Evolutionary conservation across 2,888 invertebrate genomes (phyloP), one percentile per base, ranked within the genome.

Genomic region (Drosophila engyochracea): DNA sequence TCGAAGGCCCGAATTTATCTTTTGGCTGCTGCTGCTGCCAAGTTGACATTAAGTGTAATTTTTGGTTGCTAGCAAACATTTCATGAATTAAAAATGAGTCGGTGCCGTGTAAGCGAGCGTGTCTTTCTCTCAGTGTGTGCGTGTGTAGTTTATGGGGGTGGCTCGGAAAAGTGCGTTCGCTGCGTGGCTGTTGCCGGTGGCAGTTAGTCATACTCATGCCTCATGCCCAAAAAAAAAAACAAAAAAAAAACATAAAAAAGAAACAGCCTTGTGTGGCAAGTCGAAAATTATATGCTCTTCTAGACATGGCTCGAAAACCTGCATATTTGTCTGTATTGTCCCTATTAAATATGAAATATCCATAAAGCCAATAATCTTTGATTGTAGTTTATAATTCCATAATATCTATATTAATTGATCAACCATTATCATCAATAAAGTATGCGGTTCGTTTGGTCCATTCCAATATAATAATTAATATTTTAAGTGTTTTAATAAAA

Each of bases 41-140:
- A 78, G 69, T 81, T 88, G 75, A 71, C 90, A 85, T 86, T 82
- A 90, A 88, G 90, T 88, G 88, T 90, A 90, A 85, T 85, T 87
- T 87, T 86, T 86, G 83, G 80, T 82, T 85, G 76, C 83, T 74
- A 81, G 84, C 89, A 82, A 79, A 78, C 84, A 86, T 79, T 83
- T 88, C 87, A 88, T 90, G 90, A 90, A 90, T 88, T 88, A 88
- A 82, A 81, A 90, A 88, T 88, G 84, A 88, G 82, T 51, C 63
- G 31, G 30, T 58, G 19, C 16, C 54, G 52, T 35, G 47, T 47
- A 44, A 63, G 51, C 53, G 65, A 51, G 31, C 55, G 51, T 39
- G 47, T 35, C 47, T 53, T 30, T 31, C 28, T 14, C 41, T 60
- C n/a, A 54, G 39, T 44, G 19, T 60, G 54, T 60, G 67, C 52